Conservation (phyloP, 30 jellyfish, hydroid and myxozoan species). For the Haliclystus octoradiatus region DNA sequence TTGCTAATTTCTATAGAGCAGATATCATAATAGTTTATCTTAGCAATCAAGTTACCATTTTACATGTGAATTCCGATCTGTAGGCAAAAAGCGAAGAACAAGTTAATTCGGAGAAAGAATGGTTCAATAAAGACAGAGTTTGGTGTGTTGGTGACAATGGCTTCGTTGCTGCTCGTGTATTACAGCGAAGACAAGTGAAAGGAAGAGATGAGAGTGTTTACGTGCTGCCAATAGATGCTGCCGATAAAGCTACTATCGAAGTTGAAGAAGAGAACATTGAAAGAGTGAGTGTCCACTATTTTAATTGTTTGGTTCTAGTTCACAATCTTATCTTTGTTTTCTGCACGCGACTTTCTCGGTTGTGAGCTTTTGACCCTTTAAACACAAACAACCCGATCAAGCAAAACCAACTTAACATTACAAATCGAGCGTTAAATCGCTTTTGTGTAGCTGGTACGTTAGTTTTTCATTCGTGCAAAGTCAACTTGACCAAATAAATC, state of each 20-base stretch:
- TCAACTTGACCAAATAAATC: too few species aligned
- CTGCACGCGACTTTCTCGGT: too few species aligned
- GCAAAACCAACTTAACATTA: too few species aligned
- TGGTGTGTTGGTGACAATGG: conserved; percentile 79
- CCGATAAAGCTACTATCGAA: conserved; percentile 61
- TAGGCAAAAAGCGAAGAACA: conserved; percentile 53
- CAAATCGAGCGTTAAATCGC: too few species aligned
- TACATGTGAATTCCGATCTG: conserved; percentile 3
- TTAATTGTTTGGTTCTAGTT: background rate
- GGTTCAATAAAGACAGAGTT: conserved; percentile 68
- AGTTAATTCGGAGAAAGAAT: conserved; percentile 43
- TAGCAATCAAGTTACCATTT: too few species aligned
- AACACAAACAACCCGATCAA: too few species aligned
- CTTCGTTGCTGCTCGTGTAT: conserved; percentile 68
- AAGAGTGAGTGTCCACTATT: conserved; percentile 28
- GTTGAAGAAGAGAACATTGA: conserved; percentile 70
- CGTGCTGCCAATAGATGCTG: conserved; percentile 69
- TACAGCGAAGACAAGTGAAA: conserved; percentile 16
- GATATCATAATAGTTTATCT: too few species aligned
- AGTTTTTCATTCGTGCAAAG: too few species aligned
- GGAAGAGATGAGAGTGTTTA: conserved; percentile 14
- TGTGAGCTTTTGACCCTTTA: too few species aligned
- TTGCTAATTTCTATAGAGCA: too few species aligned
- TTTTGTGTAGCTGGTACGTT: too few species aligned
- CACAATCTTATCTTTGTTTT: too few species aligned